Base-by-base conservation (phyloP, 1,140 invertebrate species). In the Ylistrum balloti region DNA sequence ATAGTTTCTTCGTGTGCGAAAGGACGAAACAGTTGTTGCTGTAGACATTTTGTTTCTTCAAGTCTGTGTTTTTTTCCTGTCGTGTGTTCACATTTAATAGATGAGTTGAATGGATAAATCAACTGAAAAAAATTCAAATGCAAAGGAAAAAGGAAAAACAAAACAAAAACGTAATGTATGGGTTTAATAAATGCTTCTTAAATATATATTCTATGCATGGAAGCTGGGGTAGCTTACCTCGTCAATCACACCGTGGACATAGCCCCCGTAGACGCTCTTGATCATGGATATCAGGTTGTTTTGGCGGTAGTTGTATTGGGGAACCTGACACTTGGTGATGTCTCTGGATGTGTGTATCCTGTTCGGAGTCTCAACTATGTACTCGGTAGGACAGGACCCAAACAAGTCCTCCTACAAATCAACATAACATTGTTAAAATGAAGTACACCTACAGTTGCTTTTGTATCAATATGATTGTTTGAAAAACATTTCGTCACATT, bases 71-170 rank as follows among this genome's bases (percentile, higher is more conserved):
- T 91, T 9, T 86, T 56, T 85, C 38, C 45, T 1, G 90, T 28
- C n/a, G 48, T 86, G 87, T 91, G 88, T n/a, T 89, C 34, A 88
- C 91, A 91, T 20, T 86, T 85, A 11, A 91, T 85, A 34, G 32
- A 88, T 20, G 91, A 91, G 28, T 33, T 56, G 85, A 91, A 91
- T 90, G 91, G 91, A 86, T 91, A 91, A 86, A 89, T 56, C 13
- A 87, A 28, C 91, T 91, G n/a, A n/a, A 38, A 2, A 45, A 45
- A 38, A 38, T 38, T 38, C 13, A 38, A 38, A 38, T n/a, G n/a
- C n/a, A n/a, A n/a, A n/a, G n/a, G n/a, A n/a, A n/a, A n/a, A n/a
- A n/a, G n/a, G n/a, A 38, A 38, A 38, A 38, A 38, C 5, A 38
- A 38, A 38, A 38, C 35, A 38, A 38, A 38, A 38, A 38, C 35